Base-by-base conservation (phyloP, 2,888 invertebrate species). In the Dolichomitus sp. region DNA sequence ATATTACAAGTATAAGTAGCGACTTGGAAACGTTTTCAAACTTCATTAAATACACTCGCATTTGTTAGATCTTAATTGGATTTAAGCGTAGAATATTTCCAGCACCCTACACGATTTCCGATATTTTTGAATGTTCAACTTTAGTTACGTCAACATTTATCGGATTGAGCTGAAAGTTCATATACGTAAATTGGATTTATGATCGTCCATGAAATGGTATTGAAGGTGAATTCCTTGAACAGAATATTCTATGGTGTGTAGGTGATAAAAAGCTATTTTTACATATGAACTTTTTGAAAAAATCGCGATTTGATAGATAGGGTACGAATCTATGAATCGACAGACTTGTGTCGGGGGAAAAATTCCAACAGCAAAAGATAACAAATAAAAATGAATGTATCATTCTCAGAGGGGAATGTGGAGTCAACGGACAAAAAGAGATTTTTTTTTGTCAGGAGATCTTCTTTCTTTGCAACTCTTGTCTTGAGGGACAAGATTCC, bases 341-440 rank as follows among this genome's bases (percentile, higher is more conserved):
- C n/a, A n/a, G n/a, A n/a, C n/a, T 37, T 37, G 9, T 37, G 4
- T 9, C 37, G 37, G 9, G 37, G 12, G 12, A 12, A 9, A 50
- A 17, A 50, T 50, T 9, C 50, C 50, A 17, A 2, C 23, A 23
- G 17, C 7, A 50, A 9, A 50, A 50, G 50, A 19, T 17, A 17
- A 11, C 11, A 50, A 63, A 48, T 30, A 66, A 66, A 63, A 37
- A 61, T 12, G 42, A 45, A n/a, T 42, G 7, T 11, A 9, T 48
- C n/a, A 2, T 12, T 66, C 66, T 23, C 66, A 17, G n/a, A 45
- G 17, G 48, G n/a, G 37, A n/a, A 19, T 37, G 2, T 37, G 5
- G 37, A 37, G 2, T 37, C 5, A 37, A 37, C 37, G 37, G 37
- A 37, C 37, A 37, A 9, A 9, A 7, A 37, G 9, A 37, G 37